Evolutionary conservation across 2,113 vertebrate genomes (phyloP).

Genomic region (Myxocyprinus asiaticus): DNA sequence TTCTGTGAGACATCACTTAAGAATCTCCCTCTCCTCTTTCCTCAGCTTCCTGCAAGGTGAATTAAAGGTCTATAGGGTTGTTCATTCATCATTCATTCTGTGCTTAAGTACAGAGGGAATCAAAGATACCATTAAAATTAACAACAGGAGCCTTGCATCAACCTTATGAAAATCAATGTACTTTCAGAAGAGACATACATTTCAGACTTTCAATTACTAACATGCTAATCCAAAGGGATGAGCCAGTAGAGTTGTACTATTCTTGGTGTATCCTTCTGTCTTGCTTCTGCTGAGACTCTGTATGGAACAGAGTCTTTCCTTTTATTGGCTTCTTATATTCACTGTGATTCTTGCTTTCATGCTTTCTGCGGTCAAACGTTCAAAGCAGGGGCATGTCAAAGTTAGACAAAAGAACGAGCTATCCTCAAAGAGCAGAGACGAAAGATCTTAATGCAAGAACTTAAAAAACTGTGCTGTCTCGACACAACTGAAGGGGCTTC

Average conservation of each 20-base stretch:
- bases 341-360: slow-evolving; percentile 37
- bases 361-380: slow-evolving; percentile 40
- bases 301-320: slow-evolving; percentile 53
- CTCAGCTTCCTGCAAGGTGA: slow-evolving; percentile 77
- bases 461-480: slow-evolving; percentile 29
- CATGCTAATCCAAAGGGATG: slow-evolving; percentile 55
- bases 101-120: slow-evolving; percentile 52
- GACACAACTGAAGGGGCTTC: slow-evolving; percentile 39
- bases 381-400: slow-evolving; percentile 63
- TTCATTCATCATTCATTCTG: slow-evolving; percentile 65
- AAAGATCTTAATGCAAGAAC: slow-evolving; percentile 42
- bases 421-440: slow-evolving; percentile 37
- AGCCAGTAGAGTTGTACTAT: slow-evolving; percentile 45
- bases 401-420: slow-evolving; percentile 60
- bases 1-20: slow-evolving; percentile 66
- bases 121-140: slow-evolving; percentile 65
- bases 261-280: slow-evolving; percentile 63
- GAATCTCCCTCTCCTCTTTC: slow-evolving; percentile 54
- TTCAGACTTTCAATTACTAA: slow-evolving; percentile 61
- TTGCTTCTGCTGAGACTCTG: slow-evolving; percentile 58
- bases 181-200: slow-evolving; percentile 56
- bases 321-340: slow-evolving; percentile 32
- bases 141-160: slow-evolving; percentile 60
- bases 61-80: slow-evolving; percentile 72
- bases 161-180: slow-evolving; percentile 69